phyloP scores from a whole-genome alignment of 2,113 vertebrate species.

The Misgurnus mizolepis region DNA sequence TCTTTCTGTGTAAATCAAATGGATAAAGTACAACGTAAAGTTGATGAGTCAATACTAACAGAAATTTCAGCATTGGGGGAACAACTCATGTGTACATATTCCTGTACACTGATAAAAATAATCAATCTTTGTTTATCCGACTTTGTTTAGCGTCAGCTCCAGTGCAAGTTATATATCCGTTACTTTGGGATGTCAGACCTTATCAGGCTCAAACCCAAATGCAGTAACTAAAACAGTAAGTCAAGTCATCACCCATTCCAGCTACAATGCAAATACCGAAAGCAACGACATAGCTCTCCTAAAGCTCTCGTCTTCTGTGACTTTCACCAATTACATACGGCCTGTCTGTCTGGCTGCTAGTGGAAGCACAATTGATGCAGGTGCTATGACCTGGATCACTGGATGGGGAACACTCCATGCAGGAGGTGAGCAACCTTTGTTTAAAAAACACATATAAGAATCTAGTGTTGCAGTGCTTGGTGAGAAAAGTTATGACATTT shows the following conservation, averaged over 20 bases:
- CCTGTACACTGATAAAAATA: background rate
- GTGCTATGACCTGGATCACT: conserved; percentile 71
- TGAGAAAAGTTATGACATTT: too few relatives aligned
- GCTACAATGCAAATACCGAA: conserved; percentile 34
- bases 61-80: too few relatives aligned
- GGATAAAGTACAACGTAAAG: too few relatives aligned
- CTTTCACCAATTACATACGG: conserved; percentile 65
- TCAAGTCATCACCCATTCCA: conserved; percentile 55
- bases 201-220: background rate
- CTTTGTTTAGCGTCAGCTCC: conserved; percentile 28
- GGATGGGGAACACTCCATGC: conserved; percentile 72
- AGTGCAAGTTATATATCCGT: fast-evolving
- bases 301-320: conserved; percentile 53
- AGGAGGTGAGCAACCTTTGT: conserved; percentile 32
- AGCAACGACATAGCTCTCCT: conserved; percentile 77
- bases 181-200: conserved; percentile 53
- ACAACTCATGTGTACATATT: background rate
- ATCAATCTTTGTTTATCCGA: background rate
- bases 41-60: too few relatives aligned
- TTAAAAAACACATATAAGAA: background rate
- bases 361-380: conserved; percentile 57
- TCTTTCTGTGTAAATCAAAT: too few relatives aligned
- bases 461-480: too few relatives aligned
- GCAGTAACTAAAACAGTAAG: background rate
- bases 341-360: conserved; percentile 76